These are phyloP conservation scores for Acanthurus leucopareius DNA, from an alignment of 2,797 vertebrate species.

Conservation along the genomic window DNA sequence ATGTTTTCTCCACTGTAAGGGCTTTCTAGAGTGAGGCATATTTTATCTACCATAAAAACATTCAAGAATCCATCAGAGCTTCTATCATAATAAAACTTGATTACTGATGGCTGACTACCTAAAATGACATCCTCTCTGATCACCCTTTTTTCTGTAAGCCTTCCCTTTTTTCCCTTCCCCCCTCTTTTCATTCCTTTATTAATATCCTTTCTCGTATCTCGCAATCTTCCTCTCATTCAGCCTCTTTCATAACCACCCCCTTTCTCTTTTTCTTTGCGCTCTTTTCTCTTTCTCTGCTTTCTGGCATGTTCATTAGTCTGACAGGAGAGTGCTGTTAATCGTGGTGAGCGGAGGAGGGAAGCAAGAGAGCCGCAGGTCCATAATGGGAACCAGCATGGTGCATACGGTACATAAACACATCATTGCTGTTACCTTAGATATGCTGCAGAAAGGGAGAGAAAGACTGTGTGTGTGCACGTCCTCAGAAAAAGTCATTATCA, in stretches of 20 bases:
- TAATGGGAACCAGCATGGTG: conserved; percentile 79
- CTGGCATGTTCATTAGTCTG: conserved; percentile 77
- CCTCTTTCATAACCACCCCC: conserved; percentile 49
- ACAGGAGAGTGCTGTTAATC: conserved; percentile 75
- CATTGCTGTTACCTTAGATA: conserved; percentile 46
- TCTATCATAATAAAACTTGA: conserved; percentile 38
- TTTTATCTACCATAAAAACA: neutral
- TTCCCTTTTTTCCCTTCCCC: neutral
- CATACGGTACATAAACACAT: conserved; percentile 74
- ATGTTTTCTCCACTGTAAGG: neutral
- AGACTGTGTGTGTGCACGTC: conserved; percentile 26
- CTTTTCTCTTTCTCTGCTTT: conserved; percentile 55
- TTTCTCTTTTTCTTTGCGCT: conserved; percentile 19
- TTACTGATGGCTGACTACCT: conserved; percentile 31
- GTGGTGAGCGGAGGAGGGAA: conserved; percentile 60
- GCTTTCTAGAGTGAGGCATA: neutral
- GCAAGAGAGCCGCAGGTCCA: conserved; percentile 55
- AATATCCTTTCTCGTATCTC: conserved; percentile 62
- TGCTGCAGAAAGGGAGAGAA: conserved; percentile 42
- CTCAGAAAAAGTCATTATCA: conserved; percentile 44
- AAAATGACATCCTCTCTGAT: conserved; percentile 45
- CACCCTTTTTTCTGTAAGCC: neutral
- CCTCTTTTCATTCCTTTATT: conserved; percentile 55
- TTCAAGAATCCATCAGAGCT: neutral
- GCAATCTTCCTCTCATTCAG: conserved; percentile 50